Evolutionary conservation across 1,140 invertebrate species (phyloP).

Genomic region (Danaus melanippus): DNA sequence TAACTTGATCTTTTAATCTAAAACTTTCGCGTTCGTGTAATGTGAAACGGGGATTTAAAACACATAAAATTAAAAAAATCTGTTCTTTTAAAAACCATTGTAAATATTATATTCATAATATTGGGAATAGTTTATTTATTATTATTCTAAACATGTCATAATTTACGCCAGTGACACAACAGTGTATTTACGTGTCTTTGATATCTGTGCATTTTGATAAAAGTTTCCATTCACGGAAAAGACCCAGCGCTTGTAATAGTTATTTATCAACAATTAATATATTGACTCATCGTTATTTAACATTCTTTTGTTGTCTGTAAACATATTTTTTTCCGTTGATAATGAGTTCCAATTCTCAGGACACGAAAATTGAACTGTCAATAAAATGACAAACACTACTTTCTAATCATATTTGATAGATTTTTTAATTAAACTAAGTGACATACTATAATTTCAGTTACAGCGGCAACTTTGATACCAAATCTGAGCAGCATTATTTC

Average conservation of each 20-base stretch:
- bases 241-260: constrained; percentile 16
- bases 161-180: neutral
- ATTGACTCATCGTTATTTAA: constrained; percentile 5
- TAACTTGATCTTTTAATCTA: too few species aligned
- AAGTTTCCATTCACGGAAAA: constrained; percentile 21
- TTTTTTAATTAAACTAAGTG: constrained; percentile 2
- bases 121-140: too few species aligned
- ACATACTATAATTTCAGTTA: constrained; percentile 73
- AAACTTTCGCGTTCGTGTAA: too few species aligned
- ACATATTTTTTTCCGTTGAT: neutral
- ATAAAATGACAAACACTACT: constrained; percentile 1
- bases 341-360: constrained; percentile 2
- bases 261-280: constrained; percentile 7
- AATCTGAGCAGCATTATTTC: constrained; percentile 92
- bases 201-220: constrained; percentile 20
- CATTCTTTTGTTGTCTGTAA: constrained; percentile 3
- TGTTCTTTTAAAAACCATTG: too few species aligned
- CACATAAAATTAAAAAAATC: too few species aligned
- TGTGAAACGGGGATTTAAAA: too few species aligned
- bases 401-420: neutral
- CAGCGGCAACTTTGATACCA: constrained; percentile 87
- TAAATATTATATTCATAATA: too few species aligned
- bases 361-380: neutral
- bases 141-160: neutral
- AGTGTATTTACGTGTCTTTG: neutral